phyloP scores from a whole-genome alignment of 2,797 vertebrate species.

The Pampus argenteus region DNA sequence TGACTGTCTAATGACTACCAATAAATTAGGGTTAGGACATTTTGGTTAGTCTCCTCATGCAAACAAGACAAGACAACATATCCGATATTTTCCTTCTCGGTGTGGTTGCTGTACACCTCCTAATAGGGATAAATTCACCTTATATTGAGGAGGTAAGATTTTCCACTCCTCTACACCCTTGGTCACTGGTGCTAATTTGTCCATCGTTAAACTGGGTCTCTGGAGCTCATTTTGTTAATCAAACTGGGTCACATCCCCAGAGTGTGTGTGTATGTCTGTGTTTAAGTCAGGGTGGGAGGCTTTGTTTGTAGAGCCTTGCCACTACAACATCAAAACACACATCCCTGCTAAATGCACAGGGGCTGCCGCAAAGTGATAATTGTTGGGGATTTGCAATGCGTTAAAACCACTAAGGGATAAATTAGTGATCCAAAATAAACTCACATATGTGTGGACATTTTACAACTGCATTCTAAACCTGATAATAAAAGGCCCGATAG shows the following conservation, averaged over 20 bases:
- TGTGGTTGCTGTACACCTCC: not conserved
- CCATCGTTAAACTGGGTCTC: slow-evolving; percentile 49
- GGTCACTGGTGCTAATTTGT: slow-evolving; percentile 51
- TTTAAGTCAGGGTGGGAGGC: slow-evolving; percentile 27
- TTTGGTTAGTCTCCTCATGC: not conserved
- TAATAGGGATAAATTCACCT: not conserved
- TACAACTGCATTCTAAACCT: slow-evolving; percentile 11
- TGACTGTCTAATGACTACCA: not conserved
- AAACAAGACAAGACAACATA: not conserved
- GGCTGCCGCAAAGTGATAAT: slow-evolving; percentile 53
- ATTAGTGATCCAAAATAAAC: slow-evolving; percentile 33
- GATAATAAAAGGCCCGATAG: slow-evolving; percentile 1
- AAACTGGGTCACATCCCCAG: slow-evolving; percentile 69
- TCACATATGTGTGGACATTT: not conserved
- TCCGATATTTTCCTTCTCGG: not conserved
- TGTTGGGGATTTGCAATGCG: slow-evolving; percentile 55
- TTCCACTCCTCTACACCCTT: not conserved
- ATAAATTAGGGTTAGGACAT: not conserved
- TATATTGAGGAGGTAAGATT: not conserved
- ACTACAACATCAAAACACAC: slow-evolving; percentile 51
- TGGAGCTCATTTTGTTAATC: slow-evolving; percentile 70
- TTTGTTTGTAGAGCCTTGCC: slow-evolving; percentile 54
- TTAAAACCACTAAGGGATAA: slow-evolving; percentile 49
- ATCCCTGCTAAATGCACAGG: slow-evolving; percentile 27
- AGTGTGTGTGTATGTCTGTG: slow-evolving; percentile 33